A percentile compares a stretch with the other conserved stretches of the same genome.
These are phyloP conservation scores for Anguilla megastoma DNA, from an alignment of 2,797 vertebrate species.

Conservation along the genomic window DNA sequence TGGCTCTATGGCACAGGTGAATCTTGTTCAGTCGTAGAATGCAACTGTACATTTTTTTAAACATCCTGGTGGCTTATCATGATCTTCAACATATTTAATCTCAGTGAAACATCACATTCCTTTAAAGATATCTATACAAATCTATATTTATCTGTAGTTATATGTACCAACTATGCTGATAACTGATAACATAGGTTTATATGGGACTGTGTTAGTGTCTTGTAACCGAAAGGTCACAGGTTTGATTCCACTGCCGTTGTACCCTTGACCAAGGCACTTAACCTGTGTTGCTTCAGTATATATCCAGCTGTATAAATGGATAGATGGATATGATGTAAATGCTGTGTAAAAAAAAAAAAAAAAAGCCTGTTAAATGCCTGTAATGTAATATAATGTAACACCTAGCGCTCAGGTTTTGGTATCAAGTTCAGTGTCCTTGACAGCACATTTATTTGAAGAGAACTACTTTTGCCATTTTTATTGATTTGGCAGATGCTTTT, in stretches of 20 bases:
- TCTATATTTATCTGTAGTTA: not conserved
- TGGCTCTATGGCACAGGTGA: conserved; percentile 11
- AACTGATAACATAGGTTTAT: not conserved
- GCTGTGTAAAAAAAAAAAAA: no score
- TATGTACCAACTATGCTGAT: not conserved
- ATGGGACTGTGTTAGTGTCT: no score
- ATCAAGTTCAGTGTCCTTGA: not conserved
- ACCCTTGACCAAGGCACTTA: no score
- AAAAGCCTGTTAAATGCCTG: no score
- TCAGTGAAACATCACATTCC: not conserved
- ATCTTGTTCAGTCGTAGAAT: not conserved
- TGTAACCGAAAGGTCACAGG: no score
- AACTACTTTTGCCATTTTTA: not conserved
- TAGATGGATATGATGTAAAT: no score
- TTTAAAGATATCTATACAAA: not conserved
- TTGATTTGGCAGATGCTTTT: not conserved
- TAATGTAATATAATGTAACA: no score
- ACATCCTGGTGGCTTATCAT: not conserved
- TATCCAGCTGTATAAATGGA: no score
- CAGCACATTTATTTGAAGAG: not conserved
- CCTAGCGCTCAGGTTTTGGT: not conserved
- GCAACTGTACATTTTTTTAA: not conserved
- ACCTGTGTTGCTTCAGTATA: no score
- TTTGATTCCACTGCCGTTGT: no score
- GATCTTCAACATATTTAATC: not conserved